Evolutionary conservation across 2,888 invertebrate genomes (phyloP).

Genomic region (Venustoraphidia nigricollis): DNA sequence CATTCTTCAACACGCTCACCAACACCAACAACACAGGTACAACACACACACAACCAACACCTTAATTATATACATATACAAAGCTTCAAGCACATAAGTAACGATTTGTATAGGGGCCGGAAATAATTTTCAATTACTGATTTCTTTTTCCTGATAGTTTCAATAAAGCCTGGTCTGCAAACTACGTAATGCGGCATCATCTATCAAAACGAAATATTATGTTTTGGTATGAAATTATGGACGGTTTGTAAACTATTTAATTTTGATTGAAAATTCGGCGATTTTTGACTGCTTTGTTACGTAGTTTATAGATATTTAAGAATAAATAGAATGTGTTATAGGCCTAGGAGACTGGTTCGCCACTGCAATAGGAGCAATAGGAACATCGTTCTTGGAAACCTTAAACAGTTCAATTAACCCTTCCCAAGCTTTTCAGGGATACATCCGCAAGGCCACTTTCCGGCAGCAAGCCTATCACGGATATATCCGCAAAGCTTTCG

Average conservation of each 20-base stretch:
- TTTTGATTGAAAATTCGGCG: constrained; percentile 2
- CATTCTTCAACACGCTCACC: no score
- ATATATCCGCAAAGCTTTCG: constrained; percentile 7
- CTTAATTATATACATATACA: no score
- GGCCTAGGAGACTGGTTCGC: not conserved
- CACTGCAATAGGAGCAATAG: constrained; percentile 1
- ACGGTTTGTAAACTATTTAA: constrained; percentile 2
- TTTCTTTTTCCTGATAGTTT: no score
- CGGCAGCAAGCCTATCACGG: constrained; percentile 7
- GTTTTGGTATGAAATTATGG: constrained; percentile 4
- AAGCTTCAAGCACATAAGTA: no score
- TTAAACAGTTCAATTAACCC: constrained; percentile 7
- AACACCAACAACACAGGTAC: no score
- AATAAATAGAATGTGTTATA: constrained; percentile 1
- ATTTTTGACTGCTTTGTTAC: not conserved
- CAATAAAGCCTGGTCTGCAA: no score
- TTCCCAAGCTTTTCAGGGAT: constrained; percentile 8
- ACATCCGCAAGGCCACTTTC: constrained; percentile 7
- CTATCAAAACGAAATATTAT: constrained; percentile 6
- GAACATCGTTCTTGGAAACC: constrained; percentile 1
- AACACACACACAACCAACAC: no score
- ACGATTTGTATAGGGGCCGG: no score
- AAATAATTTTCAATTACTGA: no score
- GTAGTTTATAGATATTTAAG: not conserved
- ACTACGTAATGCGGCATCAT: not conserved